phyloP scores from a whole-genome alignment of 2,888 invertebrate species.

The Sesia apiformis region DNA sequence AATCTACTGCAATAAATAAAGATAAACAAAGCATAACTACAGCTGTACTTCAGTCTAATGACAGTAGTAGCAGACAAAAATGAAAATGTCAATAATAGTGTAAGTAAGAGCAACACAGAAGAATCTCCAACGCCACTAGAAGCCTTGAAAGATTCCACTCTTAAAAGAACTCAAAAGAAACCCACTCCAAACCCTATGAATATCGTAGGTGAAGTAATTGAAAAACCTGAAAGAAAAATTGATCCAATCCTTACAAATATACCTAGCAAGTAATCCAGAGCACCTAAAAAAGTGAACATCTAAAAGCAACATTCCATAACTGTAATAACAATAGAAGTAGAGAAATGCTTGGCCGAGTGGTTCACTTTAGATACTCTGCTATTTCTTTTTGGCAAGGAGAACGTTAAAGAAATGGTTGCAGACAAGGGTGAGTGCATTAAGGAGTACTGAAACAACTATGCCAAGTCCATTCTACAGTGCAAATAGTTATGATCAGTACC shows the following conservation, averaged over 20 bases:
- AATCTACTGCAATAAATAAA: not conserved
- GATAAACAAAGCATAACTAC: not conserved
- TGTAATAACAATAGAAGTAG: conserved; percentile 60
- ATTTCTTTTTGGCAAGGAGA: conserved; percentile 76
- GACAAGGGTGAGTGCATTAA: conserved; percentile 70
- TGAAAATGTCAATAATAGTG: not conserved
- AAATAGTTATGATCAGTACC: conserved; percentile 69
- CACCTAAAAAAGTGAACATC: conserved; percentile 20
- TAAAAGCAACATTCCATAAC: conserved; percentile 50
- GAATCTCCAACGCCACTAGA: not conserved
- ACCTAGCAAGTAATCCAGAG: conserved; percentile 11
- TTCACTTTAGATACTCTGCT: conserved; percentile 78
- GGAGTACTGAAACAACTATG: conserved; percentile 64
- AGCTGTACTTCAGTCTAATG: not conserved
- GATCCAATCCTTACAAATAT: conserved; percentile 40
- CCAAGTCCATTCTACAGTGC: conserved; percentile 51
- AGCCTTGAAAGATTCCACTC: not conserved
- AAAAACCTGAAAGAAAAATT: conserved; percentile 46
- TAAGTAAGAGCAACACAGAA: not conserved
- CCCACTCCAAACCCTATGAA: conserved; percentile 34
- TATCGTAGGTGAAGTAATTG: conserved; percentile 60
- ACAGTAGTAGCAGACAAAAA: not conserved
- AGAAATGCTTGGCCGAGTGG: conserved; percentile 79
- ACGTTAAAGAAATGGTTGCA: conserved; percentile 70
- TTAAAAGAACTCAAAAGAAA: conserved; percentile 14